Evolutionary conservation across 2,888 invertebrate species (phyloP).

Genomic region (Drosophila pseudotakahashii): DNA sequence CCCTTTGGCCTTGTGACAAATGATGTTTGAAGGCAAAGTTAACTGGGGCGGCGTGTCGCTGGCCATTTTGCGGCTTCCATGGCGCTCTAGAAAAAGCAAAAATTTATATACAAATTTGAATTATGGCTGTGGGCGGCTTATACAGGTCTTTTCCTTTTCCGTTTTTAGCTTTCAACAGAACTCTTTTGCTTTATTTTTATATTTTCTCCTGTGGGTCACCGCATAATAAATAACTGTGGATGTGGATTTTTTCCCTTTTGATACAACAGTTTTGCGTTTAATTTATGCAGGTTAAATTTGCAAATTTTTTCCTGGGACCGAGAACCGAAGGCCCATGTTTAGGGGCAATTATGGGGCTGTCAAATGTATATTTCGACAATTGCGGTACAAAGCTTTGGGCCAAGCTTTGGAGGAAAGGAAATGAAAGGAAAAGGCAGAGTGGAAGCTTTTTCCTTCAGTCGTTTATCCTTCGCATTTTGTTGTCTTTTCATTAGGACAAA

Average conservation of each 20-base stretch:
- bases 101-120: slow-evolving; percentile 67
- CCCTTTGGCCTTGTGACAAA: slow-evolving; percentile 49
- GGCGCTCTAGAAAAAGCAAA: slow-evolving; percentile 20
- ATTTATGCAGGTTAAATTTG: slow-evolving; percentile 62
- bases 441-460: slow-evolving; percentile 17
- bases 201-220: slow-evolving; percentile 37
- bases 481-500: slow-evolving; percentile 49
- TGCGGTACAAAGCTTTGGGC: slow-evolving; percentile 16
- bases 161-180: slow-evolving; percentile 58
- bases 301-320: slow-evolving; percentile 13
- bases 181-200: slow-evolving; percentile 40
- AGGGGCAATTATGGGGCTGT: slow-evolving; percentile 31
- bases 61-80: slow-evolving; percentile 31
- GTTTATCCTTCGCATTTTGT: slow-evolving; percentile 36
- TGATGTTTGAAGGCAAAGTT: slow-evolving; percentile 61
- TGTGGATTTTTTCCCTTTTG: slow-evolving; percentile 25
- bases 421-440: slow-evolving; percentile 10
- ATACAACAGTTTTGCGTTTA: slow-evolving; percentile 45
- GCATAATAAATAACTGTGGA: slow-evolving; percentile 66
- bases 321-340: slow-evolving; percentile 21
- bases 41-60: slow-evolving; percentile 49
- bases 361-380: slow-evolving; percentile 46
- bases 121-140: slow-evolving; percentile 56
- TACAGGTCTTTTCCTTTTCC: slow-evolving; percentile 57
- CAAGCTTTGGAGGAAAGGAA: slow-evolving; percentile 18